Conservation (phyloP, 2,888 invertebrate species). For the Morinoia aosen region DNA sequence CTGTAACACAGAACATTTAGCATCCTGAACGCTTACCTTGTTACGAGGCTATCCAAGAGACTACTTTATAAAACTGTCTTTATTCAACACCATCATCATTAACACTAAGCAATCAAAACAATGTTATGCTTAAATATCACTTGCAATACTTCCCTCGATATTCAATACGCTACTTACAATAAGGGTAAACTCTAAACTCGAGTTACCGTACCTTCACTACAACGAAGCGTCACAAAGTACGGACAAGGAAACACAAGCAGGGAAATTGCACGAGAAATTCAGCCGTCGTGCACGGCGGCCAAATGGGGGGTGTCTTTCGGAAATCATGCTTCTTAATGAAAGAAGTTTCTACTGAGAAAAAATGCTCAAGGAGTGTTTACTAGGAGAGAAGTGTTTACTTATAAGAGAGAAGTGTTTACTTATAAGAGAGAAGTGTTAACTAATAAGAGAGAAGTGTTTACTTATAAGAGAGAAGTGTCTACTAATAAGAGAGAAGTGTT, state of each 20-base stretch:
- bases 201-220: background rate
- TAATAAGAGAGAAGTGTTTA: too few species aligned
- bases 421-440: too few species aligned
- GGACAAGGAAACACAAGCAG: background rate
- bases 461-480: too few species aligned
- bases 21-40: background rate
- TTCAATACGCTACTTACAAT: background rate
- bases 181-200: background rate
- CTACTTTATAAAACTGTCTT: background rate
- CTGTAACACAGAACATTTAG: background rate
- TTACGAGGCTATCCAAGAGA: background rate
- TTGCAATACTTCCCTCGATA: background rate
- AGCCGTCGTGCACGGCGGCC: background rate
- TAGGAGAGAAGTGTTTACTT: too few species aligned
- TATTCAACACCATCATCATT: background rate
- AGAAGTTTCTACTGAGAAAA: background rate
- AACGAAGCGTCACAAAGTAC: background rate
- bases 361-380: background rate
- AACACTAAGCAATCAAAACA: background rate
- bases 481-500: too few species aligned
- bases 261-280: background rate
- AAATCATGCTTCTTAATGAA: background rate
- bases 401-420: too few species aligned
- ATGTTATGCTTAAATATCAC: background rate
- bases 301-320: background rate